A percentile compares a stretch with the other conserved stretches of the same genome.
phyloP scores from a whole-genome alignment of 1,140 invertebrate genomes.

The Chymomyza costata region DNA sequence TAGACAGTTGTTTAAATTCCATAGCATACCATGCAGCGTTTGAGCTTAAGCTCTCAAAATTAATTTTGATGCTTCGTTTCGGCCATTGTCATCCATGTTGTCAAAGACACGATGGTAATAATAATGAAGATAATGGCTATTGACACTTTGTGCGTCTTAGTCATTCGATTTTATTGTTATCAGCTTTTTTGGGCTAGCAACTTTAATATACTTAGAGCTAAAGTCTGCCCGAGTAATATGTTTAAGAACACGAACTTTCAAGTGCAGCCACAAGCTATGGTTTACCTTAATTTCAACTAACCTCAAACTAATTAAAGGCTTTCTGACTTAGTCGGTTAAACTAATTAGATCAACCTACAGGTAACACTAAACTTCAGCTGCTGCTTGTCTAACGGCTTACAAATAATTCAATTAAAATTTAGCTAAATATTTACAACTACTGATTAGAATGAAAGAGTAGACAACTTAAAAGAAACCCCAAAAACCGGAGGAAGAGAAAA shows the following conservation, averaged over 20 bases:
- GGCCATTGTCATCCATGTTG: too few relatives aligned
- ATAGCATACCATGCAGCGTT: too few relatives aligned
- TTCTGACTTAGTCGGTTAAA: constrained; percentile 36
- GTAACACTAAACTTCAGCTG: constrained; percentile 31
- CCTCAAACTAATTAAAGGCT: constrained; percentile 53
- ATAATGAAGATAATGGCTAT: constrained; percentile 22
- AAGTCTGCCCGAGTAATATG: too few relatives aligned
- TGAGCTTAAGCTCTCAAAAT: too few relatives aligned
- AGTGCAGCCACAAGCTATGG: too few relatives aligned
- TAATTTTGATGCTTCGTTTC: too few relatives aligned
- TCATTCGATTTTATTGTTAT: too few relatives aligned
- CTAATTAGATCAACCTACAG: constrained; percentile 63
- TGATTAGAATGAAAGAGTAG: constrained; percentile 24
- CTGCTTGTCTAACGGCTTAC: constrained; percentile 3
- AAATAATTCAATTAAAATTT: constrained; percentile 69
- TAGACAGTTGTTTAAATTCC: too few relatives aligned
- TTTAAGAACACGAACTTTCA: too few relatives aligned
- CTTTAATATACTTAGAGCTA: too few relatives aligned
- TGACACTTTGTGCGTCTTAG: constrained; percentile 46
- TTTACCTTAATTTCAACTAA: constrained; percentile 44
- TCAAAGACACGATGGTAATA: too few relatives aligned
- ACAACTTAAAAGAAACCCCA: background rate
- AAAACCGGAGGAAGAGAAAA: constrained; percentile 10
- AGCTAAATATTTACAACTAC: constrained; percentile 23
- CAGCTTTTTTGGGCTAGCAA: too few relatives aligned